Conservation (phyloP, 2,797 vertebrate genomes). For the Lateolabrax maculatus region DNA sequence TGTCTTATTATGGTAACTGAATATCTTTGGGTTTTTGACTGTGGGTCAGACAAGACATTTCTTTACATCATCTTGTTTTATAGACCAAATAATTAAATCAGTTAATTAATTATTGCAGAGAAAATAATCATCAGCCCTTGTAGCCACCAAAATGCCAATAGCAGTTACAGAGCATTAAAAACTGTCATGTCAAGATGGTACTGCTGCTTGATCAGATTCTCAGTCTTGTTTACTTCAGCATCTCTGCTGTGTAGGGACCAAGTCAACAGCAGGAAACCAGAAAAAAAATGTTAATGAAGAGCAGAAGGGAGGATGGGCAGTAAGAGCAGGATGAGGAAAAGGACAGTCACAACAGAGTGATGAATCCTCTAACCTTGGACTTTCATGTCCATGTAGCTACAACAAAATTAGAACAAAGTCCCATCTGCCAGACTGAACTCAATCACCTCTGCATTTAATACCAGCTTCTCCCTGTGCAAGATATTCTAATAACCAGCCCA, state of each 20-base stretch:
- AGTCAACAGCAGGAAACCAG: constrained; percentile 35
- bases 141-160: neutral
- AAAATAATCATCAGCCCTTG: too few relatives aligned
- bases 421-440: constrained; percentile 35
- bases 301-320: constrained; percentile 25
- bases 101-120: too few relatives aligned
- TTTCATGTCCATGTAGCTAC: constrained; percentile 18
- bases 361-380: constrained; percentile 60
- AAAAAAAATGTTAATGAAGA: neutral
- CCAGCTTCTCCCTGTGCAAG: neutral
- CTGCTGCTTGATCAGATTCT: neutral
- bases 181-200: neutral
- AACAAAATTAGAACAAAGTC: neutral
- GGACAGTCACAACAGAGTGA: constrained; percentile 1
- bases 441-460: neutral
- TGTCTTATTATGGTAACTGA: too few relatives aligned
- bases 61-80: too few relatives aligned
- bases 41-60: too few relatives aligned
- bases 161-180: neutral
- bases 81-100: too few relatives aligned
- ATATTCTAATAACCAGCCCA: too few relatives aligned
- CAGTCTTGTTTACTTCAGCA: neutral
- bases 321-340: constrained; percentile 46
- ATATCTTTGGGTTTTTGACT: too few relatives aligned
- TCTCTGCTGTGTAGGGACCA: constrained; percentile 3